Percentiles rank a stretch among this genome's conserved stretches.
Conservation (phyloP, 2,888 invertebrate species). For the Sphaeridia pumilis region DNA sequence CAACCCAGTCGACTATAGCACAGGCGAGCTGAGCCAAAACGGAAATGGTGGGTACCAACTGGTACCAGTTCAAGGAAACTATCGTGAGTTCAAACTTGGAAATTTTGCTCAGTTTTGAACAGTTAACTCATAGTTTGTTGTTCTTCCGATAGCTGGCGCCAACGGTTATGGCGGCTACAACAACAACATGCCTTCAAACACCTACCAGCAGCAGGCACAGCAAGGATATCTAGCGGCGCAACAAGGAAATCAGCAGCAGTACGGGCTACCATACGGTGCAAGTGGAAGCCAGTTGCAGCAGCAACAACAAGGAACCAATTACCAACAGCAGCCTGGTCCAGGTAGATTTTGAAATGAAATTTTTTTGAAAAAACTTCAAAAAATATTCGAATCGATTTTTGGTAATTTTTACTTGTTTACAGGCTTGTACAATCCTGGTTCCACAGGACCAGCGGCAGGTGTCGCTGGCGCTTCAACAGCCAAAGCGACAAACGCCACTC, state of each 20-base stretch:
- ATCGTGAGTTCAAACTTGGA: too few relatives aligned
- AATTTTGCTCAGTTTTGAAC: too few relatives aligned
- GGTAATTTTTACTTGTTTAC: too few relatives aligned
- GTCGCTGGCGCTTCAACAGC: too few relatives aligned
- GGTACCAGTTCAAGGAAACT: too few relatives aligned
- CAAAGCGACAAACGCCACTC: neutral
- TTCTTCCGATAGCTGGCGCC: too few relatives aligned
- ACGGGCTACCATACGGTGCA: neutral
- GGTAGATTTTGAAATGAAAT: neutral
- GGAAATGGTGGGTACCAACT: too few relatives aligned
- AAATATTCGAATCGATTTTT: too few relatives aligned
- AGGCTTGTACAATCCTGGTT: too few relatives aligned
- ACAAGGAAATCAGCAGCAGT: neutral
- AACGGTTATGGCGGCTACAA: neutral
- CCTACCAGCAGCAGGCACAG: neutral
- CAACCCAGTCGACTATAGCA: neutral
- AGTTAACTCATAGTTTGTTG: too few relatives aligned
- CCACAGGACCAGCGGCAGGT: too few relatives aligned
- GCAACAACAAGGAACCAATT: constrained; percentile 13
- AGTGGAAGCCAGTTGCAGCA: constrained; percentile 9
- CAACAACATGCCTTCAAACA: neutral
- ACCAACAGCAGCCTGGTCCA: constrained; percentile 8
- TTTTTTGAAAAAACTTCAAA: too few relatives aligned
- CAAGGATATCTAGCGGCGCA: neutral
- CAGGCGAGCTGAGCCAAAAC: constrained; percentile 1